These are phyloP conservation scores for Podabrus alpinus DNA, from an alignment of 2,888 invertebrate genomes.

Conservation along the genomic window DNA sequence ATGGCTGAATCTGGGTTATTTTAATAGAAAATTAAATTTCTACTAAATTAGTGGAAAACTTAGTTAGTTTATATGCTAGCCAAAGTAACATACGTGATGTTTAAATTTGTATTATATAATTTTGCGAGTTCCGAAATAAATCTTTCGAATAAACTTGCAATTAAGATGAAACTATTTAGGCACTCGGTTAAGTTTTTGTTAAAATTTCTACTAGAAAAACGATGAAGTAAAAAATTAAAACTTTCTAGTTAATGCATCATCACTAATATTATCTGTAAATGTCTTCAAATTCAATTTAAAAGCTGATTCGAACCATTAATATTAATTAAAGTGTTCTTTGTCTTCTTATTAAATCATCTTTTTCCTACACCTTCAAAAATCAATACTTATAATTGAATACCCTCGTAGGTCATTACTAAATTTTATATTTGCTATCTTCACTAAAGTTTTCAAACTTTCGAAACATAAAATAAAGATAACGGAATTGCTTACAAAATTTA, in stretches of 20 bases:
- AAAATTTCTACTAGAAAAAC: no score
- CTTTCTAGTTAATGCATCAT: background rate
- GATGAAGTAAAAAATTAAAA: background rate
- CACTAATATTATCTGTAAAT: constrained; percentile 14
- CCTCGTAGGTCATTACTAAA: constrained; percentile 40
- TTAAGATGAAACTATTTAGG: no score
- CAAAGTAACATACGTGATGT: no score
- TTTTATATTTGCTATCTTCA: constrained; percentile 36
- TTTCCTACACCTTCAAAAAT: constrained; percentile 35
- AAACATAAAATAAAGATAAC: constrained; percentile 13
- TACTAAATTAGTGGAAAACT: no score
- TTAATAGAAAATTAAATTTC: no score
- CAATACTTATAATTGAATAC: constrained; percentile 42
- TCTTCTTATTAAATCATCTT: constrained; percentile 40
- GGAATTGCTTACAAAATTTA: background rate
- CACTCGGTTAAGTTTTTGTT: no score
- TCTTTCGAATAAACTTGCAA: no score
- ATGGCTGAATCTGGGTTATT: no score
- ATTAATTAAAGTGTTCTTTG: constrained; percentile 43
- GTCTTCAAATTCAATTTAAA: constrained; percentile 44
- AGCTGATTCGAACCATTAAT: constrained; percentile 41
- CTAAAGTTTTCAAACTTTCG: constrained; percentile 15
- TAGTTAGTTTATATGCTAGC: no score
- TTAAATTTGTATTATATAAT: no score
- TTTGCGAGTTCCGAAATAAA: no score